Percentiles rank a stretch among this genome's conserved stretches.
These are phyloP conservation scores for Agriopis aurantiaria DNA, from an alignment of 2,888 invertebrate species.

Conservation along the genomic window DNA sequence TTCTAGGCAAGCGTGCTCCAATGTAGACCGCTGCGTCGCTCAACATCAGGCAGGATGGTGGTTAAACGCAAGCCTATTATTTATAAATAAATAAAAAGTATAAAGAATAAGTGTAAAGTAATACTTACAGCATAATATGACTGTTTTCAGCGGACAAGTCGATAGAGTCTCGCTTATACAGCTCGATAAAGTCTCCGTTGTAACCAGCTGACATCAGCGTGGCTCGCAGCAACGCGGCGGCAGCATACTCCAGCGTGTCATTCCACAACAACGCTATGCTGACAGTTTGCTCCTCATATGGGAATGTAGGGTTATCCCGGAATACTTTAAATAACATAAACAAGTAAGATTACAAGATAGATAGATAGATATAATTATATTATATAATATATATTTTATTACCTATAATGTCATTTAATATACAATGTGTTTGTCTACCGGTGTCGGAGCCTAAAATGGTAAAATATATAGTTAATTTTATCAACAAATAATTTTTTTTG, in stretches of 20 bases:
- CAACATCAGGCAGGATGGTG: too few relatives aligned
- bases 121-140: neutral
- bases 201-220: neutral
- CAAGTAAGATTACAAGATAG: neutral
- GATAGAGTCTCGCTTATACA: neutral
- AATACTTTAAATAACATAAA: neutral
- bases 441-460: too few relatives aligned
- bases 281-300: neutral
- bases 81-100: too few relatives aligned
- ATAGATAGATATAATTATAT: too few relatives aligned
- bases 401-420: too few relatives aligned
- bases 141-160: neutral
- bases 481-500: too few relatives aligned
- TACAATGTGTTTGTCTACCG: too few relatives aligned
- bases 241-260: neutral
- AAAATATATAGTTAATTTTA: too few relatives aligned
- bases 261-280: neutral
- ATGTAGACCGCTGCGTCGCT: too few relatives aligned
- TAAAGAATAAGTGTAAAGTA: neutral
- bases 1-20: too few relatives aligned
- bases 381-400: too few relatives aligned
- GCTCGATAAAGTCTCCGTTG: neutral
- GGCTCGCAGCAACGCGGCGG: neutral
- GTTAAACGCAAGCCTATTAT: too few relatives aligned
- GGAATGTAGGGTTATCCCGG: neutral